Percentiles rank a stretch among this genome's conserved stretches.
These are phyloP conservation scores for Diadegma fenestrale DNA, from an alignment of 2,888 invertebrate genomes.

Conservation along the genomic window DNA sequence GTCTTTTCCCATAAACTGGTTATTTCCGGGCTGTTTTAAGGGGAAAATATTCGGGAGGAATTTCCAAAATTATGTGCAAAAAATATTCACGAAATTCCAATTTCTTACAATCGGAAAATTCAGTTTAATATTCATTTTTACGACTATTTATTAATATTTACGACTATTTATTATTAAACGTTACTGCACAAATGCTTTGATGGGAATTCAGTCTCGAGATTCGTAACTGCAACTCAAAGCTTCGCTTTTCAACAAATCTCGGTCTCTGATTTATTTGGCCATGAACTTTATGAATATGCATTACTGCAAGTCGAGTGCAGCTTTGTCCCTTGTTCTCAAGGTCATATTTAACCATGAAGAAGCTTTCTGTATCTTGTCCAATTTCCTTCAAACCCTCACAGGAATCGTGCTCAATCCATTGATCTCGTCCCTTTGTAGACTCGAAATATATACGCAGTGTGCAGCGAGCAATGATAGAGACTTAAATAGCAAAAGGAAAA, in stretches of 20 bases:
- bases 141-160: too few relatives aligned
- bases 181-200: neutral
- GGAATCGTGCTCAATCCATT: conserved; percentile 49
- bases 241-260: neutral
- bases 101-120: neutral
- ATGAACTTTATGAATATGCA: conserved; percentile 36
- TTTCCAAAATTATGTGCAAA: neutral
- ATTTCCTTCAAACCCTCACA: conserved; percentile 36
- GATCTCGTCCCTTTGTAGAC: conserved; percentile 42
- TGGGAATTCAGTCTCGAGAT: neutral
- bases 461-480: neutral
- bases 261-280: conserved; percentile 37
- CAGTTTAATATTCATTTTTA: neutral
- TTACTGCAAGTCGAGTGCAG: neutral
- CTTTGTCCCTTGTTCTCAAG: conserved; percentile 12
- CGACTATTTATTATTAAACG: neutral
- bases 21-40: conserved; percentile 10
- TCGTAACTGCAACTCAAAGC: neutral
- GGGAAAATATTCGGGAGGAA: conserved; percentile 25
- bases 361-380: conserved; percentile 29
- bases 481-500: conserved; percentile 8
- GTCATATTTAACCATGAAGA: conserved; percentile 43
- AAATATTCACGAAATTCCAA: neutral
- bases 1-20: conserved; percentile 15
- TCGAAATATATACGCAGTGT: neutral